Evolutionary conservation across 2,888 invertebrate genomes (phyloP).

Genomic region (Drosophila niveifrons): DNA sequence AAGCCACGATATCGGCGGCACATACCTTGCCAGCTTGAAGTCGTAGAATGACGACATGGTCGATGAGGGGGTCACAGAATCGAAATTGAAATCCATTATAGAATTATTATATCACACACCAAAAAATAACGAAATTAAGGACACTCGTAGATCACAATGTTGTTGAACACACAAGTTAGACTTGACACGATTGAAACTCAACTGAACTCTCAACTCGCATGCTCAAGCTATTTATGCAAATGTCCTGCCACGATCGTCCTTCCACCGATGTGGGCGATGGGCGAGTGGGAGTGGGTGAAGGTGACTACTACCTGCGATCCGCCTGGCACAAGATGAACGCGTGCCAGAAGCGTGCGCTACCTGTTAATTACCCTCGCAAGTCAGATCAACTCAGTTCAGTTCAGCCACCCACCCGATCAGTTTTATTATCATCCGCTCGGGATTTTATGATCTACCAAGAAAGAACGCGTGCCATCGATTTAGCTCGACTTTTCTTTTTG

Average conservation of each 20-base stretch:
- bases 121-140: slow-evolving; percentile 12
- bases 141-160: slow-evolving; percentile 17
- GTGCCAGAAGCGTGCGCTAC: slow-evolving; percentile 75
- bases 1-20: slow-evolving; percentile 13
- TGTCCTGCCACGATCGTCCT: slow-evolving; percentile 15
- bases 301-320: slow-evolving; percentile 39
- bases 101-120: slow-evolving; percentile 27
- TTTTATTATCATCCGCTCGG: background rate
- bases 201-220: slow-evolving; percentile 51
- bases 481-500: slow-evolving; percentile 39
- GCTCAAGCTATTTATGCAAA: slow-evolving; percentile 62
- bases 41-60: slow-evolving; percentile 71
- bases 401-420: slow-evolving; percentile 37
- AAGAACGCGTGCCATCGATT: slow-evolving; percentile 59
- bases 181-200: slow-evolving; percentile 77
- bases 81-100: slow-evolving; percentile 62
- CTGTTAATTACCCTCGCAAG: slow-evolving; percentile 31
- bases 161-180: slow-evolving; percentile 64
- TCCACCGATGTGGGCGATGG: slow-evolving; percentile 4
- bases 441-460: slow-evolving; percentile 54
- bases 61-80: slow-evolving; percentile 62
- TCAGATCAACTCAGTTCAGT: background rate
- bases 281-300: background rate
- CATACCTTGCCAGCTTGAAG: slow-evolving; percentile 72
- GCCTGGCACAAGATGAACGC: slow-evolving; percentile 44